A percentile compares a stretch with the other conserved stretches of the same genome.
Conservation (phyloP, 2,797 vertebrate genomes). For the Amblyraja radiata region DNA sequence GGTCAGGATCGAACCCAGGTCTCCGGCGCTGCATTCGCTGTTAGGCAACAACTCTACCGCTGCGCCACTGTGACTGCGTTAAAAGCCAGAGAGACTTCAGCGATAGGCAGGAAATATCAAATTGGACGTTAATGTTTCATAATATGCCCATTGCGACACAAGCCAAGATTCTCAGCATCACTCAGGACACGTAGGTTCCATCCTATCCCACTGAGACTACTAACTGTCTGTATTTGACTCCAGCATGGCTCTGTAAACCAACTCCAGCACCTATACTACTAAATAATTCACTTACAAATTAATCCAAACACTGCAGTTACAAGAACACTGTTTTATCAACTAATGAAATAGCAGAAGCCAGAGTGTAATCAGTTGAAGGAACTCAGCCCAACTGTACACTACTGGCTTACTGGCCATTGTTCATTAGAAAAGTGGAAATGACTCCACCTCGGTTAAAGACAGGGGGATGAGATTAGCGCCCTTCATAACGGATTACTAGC, state of each 20-base stretch:
- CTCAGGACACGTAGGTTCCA: neutral
- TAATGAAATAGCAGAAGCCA: neutral
- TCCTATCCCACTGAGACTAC: neutral
- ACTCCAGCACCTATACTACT: neutral
- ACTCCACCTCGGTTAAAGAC: neutral
- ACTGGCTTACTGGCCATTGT: neutral
- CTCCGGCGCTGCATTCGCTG: no score
- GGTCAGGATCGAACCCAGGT: no score
- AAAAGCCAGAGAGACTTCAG: no score
- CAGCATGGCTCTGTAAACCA: neutral
- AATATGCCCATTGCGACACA: neutral
- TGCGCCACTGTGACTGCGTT: no score
- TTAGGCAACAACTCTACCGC: no score
- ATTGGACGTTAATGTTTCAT: neutral
- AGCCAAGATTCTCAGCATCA: neutral
- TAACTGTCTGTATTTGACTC: neutral
- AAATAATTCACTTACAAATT: constrained; percentile 26
- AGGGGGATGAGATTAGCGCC: neutral
- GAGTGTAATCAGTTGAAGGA: neutral
- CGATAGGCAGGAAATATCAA: neutral
- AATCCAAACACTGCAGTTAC: neutral
- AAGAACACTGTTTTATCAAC: neutral
- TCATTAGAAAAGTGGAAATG: neutral
- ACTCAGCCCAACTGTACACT: neutral
- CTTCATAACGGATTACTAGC: neutral